A percentile compares a stretch with the other conserved stretches of the same genome.
Evolutionary conservation across 1,140 invertebrate species (phyloP).

Genomic region (Brachionus koreanus): DNA sequence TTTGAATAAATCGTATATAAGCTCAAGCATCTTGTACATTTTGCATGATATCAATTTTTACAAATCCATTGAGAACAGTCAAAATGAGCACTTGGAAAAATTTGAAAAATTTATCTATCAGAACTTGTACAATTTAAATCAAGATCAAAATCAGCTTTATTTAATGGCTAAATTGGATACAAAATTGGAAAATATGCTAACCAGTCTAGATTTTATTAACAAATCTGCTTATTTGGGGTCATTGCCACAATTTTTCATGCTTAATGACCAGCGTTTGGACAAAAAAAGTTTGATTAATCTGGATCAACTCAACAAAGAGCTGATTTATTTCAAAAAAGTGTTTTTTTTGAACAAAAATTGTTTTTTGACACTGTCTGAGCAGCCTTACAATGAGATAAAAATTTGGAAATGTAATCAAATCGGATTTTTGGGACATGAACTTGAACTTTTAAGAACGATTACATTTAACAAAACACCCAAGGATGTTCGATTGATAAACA

Average conservation of each 20-base stretch:
- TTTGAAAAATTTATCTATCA: conserved; percentile 15
- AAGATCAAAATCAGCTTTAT: conserved; percentile 59
- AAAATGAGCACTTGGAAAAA: neutral
- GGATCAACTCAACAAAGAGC: conserved; percentile 70
- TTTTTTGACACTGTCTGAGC: conserved; percentile 49
- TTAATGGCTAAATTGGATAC: conserved; percentile 70
- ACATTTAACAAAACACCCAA: conserved; percentile 62
- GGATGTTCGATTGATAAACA: conserved; percentile 61
- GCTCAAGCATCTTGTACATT: conserved; percentile 23
- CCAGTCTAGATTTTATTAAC: conserved; percentile 61
- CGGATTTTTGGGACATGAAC: conserved; percentile 68
- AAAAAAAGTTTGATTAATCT: conserved; percentile 61
- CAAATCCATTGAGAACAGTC: neutral
- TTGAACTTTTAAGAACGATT: conserved; percentile 66
- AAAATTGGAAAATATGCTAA: conserved; percentile 63
- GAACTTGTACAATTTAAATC: conserved; percentile 32
- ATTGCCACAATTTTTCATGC: conserved; percentile 61
- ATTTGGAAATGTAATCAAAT: conserved; percentile 69
- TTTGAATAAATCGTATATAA: neutral
- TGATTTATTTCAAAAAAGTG: conserved; percentile 70
- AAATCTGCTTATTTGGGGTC: conserved; percentile 47
- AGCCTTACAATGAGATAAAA: conserved; percentile 68
- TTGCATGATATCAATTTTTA: conserved; percentile 18
- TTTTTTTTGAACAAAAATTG: conserved; percentile 53
- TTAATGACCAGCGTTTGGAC: neutral